Evolutionary conservation across 2,113 vertebrate genomes (phyloP).

Genomic region (Morone saxatilis): DNA sequence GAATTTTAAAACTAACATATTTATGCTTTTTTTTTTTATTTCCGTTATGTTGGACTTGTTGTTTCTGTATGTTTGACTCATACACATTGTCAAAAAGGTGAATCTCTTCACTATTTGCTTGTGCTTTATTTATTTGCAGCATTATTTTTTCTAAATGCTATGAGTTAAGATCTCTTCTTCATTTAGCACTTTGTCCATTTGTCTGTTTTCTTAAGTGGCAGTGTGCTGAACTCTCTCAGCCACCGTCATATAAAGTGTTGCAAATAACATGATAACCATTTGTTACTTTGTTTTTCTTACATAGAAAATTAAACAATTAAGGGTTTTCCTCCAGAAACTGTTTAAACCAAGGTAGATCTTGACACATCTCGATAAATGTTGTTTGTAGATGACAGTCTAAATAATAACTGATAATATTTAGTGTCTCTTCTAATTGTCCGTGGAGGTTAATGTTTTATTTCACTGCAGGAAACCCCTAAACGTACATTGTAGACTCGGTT

Average conservation of each 20-base stretch:
- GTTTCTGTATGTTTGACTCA: neutral
- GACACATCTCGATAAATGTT: constrained; percentile 2
- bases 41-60: no score
- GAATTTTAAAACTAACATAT: no score
- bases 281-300: no score
- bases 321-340: no score
- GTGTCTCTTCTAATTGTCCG: neutral
- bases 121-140: neutral
- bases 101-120: neutral
- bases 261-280: no score
- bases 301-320: neutral
- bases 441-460: constrained; percentile 17
- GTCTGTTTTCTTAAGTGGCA: neutral
- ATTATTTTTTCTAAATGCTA: neutral
- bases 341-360: no score
- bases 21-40: no score
- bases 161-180: neutral
- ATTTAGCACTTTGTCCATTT: neutral
- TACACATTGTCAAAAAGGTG: neutral
- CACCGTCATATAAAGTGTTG: no score
- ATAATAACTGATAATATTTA: no score
- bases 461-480: neutral
- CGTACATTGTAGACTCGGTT: neutral
- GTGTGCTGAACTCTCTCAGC: no score
- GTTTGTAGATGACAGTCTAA: neutral